Percentiles rank a stretch among this genome's conserved stretches.
These are phyloP conservation scores for Enchytraeus crypticus DNA, from an alignment of 2,888 invertebrate species.

Conservation along the genomic window DNA sequence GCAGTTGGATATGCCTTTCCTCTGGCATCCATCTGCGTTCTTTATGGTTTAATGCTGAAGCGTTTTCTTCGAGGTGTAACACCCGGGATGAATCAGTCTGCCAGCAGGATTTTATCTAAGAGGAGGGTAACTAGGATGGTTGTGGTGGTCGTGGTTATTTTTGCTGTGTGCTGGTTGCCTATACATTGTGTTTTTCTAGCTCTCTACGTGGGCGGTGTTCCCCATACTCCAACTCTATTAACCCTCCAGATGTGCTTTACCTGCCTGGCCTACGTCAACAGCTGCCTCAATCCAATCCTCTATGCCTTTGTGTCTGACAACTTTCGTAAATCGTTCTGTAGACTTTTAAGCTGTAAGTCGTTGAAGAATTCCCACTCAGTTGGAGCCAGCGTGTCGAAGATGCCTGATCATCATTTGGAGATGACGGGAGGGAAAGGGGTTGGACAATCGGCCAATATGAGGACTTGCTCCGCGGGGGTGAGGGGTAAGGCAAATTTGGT, in stretches of 20 bases:
- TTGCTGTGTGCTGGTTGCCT: slow-evolving; percentile 88
- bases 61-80: not conserved
- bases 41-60: slow-evolving; percentile 76
- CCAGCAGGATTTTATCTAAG: slow-evolving; percentile 72
- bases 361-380: not conserved
- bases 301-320: slow-evolving; percentile 90
- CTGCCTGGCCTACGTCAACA: slow-evolving; percentile 74
- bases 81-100: slow-evolving; percentile 52
- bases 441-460: too few relatives aligned
- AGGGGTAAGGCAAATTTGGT: too few relatives aligned
- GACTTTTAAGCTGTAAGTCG: slow-evolving; percentile 11
- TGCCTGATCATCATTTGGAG: too few relatives aligned
- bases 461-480: too few relatives aligned
- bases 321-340: slow-evolving; percentile 75
- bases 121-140: slow-evolving; percentile 80
- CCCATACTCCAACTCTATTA: slow-evolving; percentile 51
- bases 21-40: slow-evolving; percentile 70
- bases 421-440: too few relatives aligned
- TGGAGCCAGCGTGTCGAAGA: not conserved
- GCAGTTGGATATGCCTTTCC: slow-evolving; percentile 80
- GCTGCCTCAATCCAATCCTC: slow-evolving; percentile 85
- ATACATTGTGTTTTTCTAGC: slow-evolving; percentile 66
- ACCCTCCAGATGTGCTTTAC: slow-evolving; percentile 40
- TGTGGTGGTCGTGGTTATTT: slow-evolving; percentile 76
- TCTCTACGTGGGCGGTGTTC: slow-evolving; percentile 66